These are phyloP conservation scores for Alaudala cheleensis DNA, from an alignment of 2,113 vertebrate species.

Conservation along the genomic window DNA sequence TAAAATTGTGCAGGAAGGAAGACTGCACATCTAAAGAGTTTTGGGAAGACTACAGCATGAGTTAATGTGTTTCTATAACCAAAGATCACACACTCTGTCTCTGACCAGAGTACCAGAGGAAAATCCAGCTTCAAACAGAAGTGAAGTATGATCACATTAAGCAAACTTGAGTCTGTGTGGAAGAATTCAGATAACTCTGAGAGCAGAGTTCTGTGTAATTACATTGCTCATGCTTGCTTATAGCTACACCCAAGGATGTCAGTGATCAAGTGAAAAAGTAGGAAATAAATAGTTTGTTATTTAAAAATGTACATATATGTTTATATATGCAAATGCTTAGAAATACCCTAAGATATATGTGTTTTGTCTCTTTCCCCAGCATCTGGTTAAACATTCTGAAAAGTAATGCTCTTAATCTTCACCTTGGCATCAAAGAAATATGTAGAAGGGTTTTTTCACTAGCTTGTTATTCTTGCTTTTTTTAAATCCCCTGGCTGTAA, in stretches of 20 bases:
- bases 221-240: background rate
- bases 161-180: background rate
- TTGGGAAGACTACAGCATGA: background rate
- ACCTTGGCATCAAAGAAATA: background rate
- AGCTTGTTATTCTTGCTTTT: background rate
- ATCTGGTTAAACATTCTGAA: background rate
- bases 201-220: background rate
- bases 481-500: background rate
- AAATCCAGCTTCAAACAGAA: background rate
- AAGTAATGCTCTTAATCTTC: background rate
- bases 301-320: background rate
- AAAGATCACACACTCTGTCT: background rate
- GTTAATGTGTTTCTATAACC: background rate
- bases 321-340: background rate
- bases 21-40: background rate
- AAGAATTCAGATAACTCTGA: background rate
- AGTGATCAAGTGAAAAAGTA: background rate
- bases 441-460: background rate
- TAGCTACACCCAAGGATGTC: background rate
- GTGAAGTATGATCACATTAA: background rate
- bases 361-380: background rate
- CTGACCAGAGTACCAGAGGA: background rate
- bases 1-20: background rate
- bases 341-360: background rate
- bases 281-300: background rate